These are phyloP conservation scores for Varroa destructor DNA, from an alignment of 1,140 invertebrate genomes.

Conservation along the genomic window DNA sequence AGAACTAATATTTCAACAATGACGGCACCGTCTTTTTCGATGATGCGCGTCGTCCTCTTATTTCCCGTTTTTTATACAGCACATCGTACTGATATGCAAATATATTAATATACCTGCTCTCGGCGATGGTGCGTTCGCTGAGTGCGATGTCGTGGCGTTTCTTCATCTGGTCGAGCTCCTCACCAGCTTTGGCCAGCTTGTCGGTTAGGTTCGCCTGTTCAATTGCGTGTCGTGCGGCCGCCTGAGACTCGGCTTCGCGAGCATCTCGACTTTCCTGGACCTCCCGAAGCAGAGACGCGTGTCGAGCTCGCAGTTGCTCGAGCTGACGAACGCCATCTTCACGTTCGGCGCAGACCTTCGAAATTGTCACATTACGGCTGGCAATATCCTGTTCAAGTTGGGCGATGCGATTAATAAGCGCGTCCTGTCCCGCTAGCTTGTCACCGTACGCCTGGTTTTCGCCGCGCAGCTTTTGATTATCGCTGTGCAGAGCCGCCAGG, in stretches of 20 bases:
- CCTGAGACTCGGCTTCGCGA: too few species aligned
- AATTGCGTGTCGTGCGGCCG: neutral
- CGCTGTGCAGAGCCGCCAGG: slow-evolving; percentile 15
- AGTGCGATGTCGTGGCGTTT: slow-evolving; percentile 7
- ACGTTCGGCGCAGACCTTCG: slow-evolving; percentile 23
- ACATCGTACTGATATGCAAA: too few species aligned
- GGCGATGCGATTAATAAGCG: slow-evolving; percentile 23
- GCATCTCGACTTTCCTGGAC: neutral
- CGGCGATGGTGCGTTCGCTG: slow-evolving; percentile 20
- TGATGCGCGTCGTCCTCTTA: too few species aligned
- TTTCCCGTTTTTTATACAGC: too few species aligned
- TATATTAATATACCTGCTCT: neutral
- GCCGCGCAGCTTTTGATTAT: slow-evolving; percentile 6
- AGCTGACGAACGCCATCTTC: slow-evolving; percentile 7
- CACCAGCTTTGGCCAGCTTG: neutral
- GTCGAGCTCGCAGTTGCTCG: neutral
- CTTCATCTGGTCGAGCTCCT: slow-evolving; percentile 5
- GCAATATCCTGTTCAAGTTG: slow-evolving; percentile 15
- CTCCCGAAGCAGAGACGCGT: slow-evolving; percentile 12
- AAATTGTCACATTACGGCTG: slow-evolving; percentile 16
- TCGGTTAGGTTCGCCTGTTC: neutral
- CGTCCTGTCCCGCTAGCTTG: slow-evolving; percentile 13
- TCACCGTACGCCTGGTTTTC: slow-evolving; percentile 21
- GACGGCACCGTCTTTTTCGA: too few species aligned
- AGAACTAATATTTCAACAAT: too few species aligned